phyloP scores from a whole-genome alignment of 2,888 invertebrate species.

The Yponomeuta evonymella region DNA sequence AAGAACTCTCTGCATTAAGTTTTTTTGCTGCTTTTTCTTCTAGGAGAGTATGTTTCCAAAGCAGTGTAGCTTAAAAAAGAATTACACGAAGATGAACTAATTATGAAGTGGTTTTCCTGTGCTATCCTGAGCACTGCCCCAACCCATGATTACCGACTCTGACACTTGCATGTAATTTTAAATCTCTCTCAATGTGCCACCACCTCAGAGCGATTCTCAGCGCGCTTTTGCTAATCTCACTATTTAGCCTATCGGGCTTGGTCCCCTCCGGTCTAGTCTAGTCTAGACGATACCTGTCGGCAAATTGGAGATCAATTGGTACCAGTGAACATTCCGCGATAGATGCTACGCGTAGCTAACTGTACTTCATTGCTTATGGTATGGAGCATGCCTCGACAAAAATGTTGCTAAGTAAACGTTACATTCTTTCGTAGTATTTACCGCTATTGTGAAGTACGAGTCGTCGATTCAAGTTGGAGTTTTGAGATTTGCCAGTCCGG shows the following conservation, averaged over 20 bases:
- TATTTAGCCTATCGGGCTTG: conserved; percentile 68
- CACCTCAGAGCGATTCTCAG: conserved; percentile 31
- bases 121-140: too few species aligned
- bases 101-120: too few species aligned
- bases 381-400: background rate
- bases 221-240: conserved; percentile 54
- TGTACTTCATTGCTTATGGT: background rate
- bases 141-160: too few species aligned
- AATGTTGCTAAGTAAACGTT: too few species aligned
- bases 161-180: too few species aligned
- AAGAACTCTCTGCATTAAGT: too few species aligned
- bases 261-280: conserved; percentile 30
- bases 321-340: conserved; percentile 13
- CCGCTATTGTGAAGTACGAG: background rate
- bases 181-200: conserved; percentile 6
- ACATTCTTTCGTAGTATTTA: background rate
- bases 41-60: too few species aligned
- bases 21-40: too few species aligned
- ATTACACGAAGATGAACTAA: too few species aligned
- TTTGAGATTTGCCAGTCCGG: too few species aligned
- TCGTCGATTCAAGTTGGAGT: too few species aligned
- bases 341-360: background rate
- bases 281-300: conserved; percentile 44
- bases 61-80: too few species aligned
- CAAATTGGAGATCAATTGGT: conserved; percentile 64